Percentiles rank a stretch among this genome's conserved stretches.
phyloP scores from a whole-genome alignment of 2,113 vertebrate genomes.

The Xerus inauris region DNA sequence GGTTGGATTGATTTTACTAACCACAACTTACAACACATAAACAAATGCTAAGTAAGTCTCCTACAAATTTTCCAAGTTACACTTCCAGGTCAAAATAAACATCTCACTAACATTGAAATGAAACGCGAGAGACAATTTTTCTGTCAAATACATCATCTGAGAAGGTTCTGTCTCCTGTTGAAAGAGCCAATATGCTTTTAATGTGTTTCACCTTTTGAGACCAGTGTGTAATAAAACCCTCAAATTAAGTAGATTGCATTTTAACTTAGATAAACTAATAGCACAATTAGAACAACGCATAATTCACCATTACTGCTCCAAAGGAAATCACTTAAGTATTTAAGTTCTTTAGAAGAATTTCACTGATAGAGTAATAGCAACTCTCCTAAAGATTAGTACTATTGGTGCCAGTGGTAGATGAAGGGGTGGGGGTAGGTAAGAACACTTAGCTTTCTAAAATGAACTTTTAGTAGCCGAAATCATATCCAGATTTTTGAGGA shows the following conservation, averaged over 20 bases:
- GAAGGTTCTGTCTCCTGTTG: slow-evolving; percentile 11
- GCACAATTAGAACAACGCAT: slow-evolving; percentile 67
- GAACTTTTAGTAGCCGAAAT: neutral
- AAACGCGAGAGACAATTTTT: neutral
- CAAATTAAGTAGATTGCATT: slow-evolving; percentile 78
- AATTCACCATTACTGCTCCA: slow-evolving; percentile 68
- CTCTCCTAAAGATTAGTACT: neutral
- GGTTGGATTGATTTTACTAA: neutral
- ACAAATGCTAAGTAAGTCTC: neutral
- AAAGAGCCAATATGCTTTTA: slow-evolving; percentile 58
- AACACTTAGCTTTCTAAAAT: neutral
- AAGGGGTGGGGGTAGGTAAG: neutral
- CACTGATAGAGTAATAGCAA: slow-evolving; percentile 51
- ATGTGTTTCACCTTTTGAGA: slow-evolving; percentile 73
- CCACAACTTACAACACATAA: neutral
- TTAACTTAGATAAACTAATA: slow-evolving; percentile 80
- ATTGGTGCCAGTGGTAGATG: neutral
- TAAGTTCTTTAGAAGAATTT: slow-evolving; percentile 68
- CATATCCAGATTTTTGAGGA: neutral
- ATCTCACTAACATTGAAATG: neutral
- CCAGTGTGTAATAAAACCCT: slow-evolving; percentile 77
- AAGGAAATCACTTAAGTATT: slow-evolving; percentile 72
- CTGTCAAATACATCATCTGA: neutral
- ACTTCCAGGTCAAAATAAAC: slow-evolving; percentile 44
- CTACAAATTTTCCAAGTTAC: neutral